Evolutionary conservation across 2,797 vertebrate genomes (phyloP).

Genomic region (Hyperoplus lanceolatus): DNA sequence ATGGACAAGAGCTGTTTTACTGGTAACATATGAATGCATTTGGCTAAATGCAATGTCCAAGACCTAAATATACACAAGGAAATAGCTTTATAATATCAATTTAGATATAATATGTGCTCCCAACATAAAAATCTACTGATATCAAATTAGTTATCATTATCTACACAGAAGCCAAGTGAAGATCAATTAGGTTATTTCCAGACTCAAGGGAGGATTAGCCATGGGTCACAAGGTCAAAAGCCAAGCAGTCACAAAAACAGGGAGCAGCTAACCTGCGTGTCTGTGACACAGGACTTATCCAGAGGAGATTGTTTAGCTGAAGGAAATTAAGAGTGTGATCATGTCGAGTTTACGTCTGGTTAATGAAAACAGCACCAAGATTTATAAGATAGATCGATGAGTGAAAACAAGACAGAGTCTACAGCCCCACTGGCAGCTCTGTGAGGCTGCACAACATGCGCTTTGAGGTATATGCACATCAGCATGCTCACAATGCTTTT

Average conservation of each 20-base stretch:
- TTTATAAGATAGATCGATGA: neutral
- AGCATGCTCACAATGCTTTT: neutral
- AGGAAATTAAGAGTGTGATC: constrained; percentile 16
- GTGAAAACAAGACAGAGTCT: constrained; percentile 8
- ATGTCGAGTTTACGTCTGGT: neutral
- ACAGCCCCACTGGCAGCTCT: neutral
- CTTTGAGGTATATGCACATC: neutral
- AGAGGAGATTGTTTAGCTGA: constrained; percentile 13
- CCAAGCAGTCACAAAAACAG: constrained; percentile 57
- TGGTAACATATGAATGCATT: neutral
- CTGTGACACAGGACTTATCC: constrained; percentile 11
- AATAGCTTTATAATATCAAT: neutral
- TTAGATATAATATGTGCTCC: neutral
- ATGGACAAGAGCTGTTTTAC: neutral
- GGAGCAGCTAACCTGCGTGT: constrained; percentile 28
- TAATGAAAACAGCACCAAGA: neutral
- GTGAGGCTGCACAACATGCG: neutral
- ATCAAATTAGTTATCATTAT: neutral
- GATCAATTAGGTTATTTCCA: constrained; percentile 40
- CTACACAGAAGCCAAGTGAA: constrained; percentile 27
- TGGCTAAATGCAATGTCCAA: neutral
- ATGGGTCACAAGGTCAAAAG: constrained; percentile 65
- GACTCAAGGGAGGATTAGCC: constrained; percentile 49
- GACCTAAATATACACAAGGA: neutral
- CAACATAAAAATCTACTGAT: neutral